Conservation (phyloP, 1,140 invertebrate species). For the Mercenaria mercenaria region DNA sequence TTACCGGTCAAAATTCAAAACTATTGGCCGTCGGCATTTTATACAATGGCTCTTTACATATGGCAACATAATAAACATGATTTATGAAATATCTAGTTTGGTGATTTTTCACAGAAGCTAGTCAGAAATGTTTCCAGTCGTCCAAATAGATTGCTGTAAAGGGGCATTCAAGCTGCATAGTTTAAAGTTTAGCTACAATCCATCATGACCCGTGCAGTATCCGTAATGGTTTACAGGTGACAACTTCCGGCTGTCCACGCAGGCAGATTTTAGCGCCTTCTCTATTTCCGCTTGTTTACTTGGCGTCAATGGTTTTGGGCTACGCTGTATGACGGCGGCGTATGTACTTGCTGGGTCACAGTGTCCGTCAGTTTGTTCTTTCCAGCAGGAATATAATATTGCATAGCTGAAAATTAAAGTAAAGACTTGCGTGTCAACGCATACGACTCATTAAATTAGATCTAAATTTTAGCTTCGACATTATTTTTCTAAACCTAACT, state of each 20-base stretch:
- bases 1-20: too few species aligned
- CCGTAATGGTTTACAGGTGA: constrained; percentile 45
- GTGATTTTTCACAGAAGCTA: too few species aligned
- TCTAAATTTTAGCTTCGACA: neutral
- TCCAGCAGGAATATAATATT: constrained; percentile 63
- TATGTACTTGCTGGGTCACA: constrained; percentile 43
- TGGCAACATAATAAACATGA: too few species aligned
- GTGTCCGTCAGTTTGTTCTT: neutral
- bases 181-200: too few species aligned
- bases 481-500: neutral
- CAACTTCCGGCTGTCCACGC: constrained; percentile 44
- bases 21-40: too few species aligned
- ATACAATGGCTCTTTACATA: too few species aligned
- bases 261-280: constrained; percentile 15
- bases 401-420: constrained; percentile 53
- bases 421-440: neutral
- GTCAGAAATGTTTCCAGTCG: too few species aligned
- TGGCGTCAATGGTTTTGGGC: neutral
- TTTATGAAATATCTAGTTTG: too few species aligned
- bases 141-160: too few species aligned
- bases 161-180: too few species aligned
- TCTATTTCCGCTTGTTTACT: constrained; percentile 6
- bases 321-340: constrained; percentile 31
- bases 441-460: neutral
- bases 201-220: constrained; percentile 45